Evolutionary conservation across 2,888 invertebrate genomes (phyloP).

Genomic region (Limnephilus lunatus): DNA sequence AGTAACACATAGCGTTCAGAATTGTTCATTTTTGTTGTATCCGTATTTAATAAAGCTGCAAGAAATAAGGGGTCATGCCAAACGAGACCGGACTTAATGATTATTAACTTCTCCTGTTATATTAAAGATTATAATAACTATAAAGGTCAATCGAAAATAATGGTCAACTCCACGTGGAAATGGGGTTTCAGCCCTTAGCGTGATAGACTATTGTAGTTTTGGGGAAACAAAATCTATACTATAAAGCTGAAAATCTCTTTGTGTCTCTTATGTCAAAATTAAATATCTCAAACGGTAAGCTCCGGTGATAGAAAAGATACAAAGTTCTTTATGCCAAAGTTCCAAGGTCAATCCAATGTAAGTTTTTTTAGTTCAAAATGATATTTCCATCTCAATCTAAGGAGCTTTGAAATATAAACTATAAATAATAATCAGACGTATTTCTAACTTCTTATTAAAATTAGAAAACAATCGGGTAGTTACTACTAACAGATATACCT

Average conservation of each 20-base stretch:
- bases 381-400: no score
- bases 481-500: no score
- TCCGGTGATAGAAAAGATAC: no score
- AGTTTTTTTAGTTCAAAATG: no score
- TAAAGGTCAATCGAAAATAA: no score
- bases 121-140: conserved; percentile 59
- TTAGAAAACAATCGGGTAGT: no score
- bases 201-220: not conserved
- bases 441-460: no score
- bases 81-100: conserved; percentile 59
- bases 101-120: conserved; percentile 64
- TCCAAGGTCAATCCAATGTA: no score
- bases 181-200: not conserved
- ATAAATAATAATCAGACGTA: no score
- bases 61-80: conserved; percentile 56
- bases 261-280: not conserved
- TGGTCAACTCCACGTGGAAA: conserved; percentile 47
- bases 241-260: not conserved
- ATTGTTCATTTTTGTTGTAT: not conserved
- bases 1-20: not conserved
- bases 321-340: no score
- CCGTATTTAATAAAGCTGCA: conserved; percentile 56
- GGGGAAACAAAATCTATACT: not conserved
- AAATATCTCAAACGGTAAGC: no score
- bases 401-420: no score